Evolutionary conservation across 2,113 vertebrate species (phyloP).

Genomic region (Carassius auratus): DNA sequence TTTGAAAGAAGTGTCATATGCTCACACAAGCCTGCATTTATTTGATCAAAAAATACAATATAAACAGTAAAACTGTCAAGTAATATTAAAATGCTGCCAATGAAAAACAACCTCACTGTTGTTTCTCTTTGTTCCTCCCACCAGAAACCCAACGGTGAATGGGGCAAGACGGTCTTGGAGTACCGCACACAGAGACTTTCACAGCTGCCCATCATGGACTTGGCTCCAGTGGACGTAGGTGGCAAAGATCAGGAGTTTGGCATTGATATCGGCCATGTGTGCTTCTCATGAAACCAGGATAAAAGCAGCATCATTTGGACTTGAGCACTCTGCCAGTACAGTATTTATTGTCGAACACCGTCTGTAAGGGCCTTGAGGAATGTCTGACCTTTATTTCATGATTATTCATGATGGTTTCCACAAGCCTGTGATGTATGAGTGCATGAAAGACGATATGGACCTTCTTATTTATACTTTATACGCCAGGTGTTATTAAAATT

Average conservation of each 20-base stretch:
- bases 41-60: background rate
- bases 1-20: background rate
- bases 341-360: slow-evolving; percentile 52
- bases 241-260: slow-evolving; percentile 90
- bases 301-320: slow-evolving; percentile 61
- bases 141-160: slow-evolving; percentile 67
- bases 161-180: slow-evolving; percentile 88
- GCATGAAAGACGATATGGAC: slow-evolving; percentile 42
- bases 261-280: slow-evolving; percentile 91
- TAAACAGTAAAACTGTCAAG: too few species aligned
- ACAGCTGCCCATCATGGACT: slow-evolving; percentile 88
- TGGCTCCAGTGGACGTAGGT: slow-evolving; percentile 91
- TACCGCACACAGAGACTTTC: slow-evolving; percentile 90
- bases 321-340: slow-evolving; percentile 30
- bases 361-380: slow-evolving; percentile 36
- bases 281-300: slow-evolving; percentile 87
- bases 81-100: background rate
- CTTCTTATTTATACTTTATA: slow-evolving; percentile 50
- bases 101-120: background rate
- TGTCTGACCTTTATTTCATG: slow-evolving; percentile 33
- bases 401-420: slow-evolving; percentile 45
- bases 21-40: background rate
- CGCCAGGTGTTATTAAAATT: slow-evolving; percentile 26
- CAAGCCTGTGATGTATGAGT: slow-evolving; percentile 42
- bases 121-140: slow-evolving; percentile 4